phyloP scores from a whole-genome alignment of 2,113 vertebrate species.

The Sigmodon hispidus region DNA sequence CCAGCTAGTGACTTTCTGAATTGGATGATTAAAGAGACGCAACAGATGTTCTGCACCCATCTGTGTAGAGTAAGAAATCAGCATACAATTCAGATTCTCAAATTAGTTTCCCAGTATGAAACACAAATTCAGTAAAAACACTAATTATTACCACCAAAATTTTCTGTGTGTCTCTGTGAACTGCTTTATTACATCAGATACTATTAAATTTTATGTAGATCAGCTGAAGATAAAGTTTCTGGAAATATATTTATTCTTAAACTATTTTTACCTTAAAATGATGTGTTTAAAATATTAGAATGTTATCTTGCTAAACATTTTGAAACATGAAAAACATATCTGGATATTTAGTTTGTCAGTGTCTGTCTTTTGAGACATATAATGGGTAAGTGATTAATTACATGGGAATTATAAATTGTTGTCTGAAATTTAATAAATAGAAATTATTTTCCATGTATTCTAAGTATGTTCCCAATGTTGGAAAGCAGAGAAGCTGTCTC shows the following conservation, averaged over 20 bases:
- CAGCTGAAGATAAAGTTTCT: neutral
- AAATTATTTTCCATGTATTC: neutral
- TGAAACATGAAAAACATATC: slow-evolving; percentile 13
- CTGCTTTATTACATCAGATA: neutral
- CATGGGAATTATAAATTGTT: neutral
- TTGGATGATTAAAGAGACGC: neutral
- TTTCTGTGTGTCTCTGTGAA: neutral
- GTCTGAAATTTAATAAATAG: neutral
- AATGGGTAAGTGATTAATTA: neutral
- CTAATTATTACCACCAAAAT: neutral
- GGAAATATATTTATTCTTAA: slow-evolving; percentile 33
- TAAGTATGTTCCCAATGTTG: neutral
- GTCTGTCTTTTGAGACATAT: neutral
- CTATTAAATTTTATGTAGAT: neutral
- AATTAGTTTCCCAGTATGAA: neutral
- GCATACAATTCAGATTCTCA: neutral
- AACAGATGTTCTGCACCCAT: neutral
- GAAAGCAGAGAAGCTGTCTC: neutral
- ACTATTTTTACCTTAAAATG: slow-evolving; percentile 8
- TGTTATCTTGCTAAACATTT: neutral
- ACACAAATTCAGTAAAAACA: slow-evolving; percentile 3
- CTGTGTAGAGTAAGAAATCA: neutral
- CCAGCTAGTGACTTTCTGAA: neutral
- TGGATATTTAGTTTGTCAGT: neutral
- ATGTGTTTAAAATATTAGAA: neutral